These are phyloP conservation scores for Mycetomoellerius zeteki DNA, from an alignment of 1,140 invertebrate species.

Conservation along the genomic window DNA sequence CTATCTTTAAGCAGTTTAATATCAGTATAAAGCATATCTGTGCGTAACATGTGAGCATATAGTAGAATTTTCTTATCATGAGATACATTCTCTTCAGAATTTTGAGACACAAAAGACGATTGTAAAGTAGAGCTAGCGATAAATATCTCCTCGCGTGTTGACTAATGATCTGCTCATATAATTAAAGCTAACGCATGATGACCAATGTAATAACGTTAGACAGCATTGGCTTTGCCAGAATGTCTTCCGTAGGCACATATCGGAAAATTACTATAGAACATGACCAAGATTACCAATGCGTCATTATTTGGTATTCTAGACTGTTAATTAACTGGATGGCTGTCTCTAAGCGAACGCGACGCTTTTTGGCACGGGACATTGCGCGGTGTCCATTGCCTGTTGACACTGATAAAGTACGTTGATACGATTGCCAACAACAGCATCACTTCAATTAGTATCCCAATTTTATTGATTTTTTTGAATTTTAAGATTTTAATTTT, in stretches of 20 bases:
- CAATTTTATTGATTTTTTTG: background rate
- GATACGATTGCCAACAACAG: slow-evolving; percentile 32
- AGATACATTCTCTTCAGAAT: background rate
- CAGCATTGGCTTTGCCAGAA: background rate
- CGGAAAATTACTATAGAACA: slow-evolving; percentile 35
- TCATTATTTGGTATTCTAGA: slow-evolving; percentile 30
- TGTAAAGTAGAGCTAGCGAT: slow-evolving; percentile 30
- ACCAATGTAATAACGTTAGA: slow-evolving; percentile 30
- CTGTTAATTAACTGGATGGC: slow-evolving; percentile 52
- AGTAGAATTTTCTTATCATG: background rate
- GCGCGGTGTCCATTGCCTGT: background rate
- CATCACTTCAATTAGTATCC: background rate
- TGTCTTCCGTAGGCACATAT: slow-evolving; percentile 22
- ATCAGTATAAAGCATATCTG: background rate
- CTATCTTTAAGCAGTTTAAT: background rate
- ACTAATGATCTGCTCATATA: slow-evolving; percentile 44
- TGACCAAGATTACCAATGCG: slow-evolving; percentile 4
- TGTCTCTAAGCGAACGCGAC: slow-evolving; percentile 42
- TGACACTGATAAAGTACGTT: slow-evolving; percentile 36
- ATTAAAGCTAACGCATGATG: slow-evolving; percentile 20
- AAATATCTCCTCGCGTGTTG: slow-evolving; percentile 24
- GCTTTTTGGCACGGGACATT: slow-evolving; percentile 44
- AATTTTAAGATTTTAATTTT: background rate
- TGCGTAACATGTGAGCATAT: background rate
- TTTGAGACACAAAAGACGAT: slow-evolving; percentile 19